Base-by-base conservation (phyloP, 2,888 invertebrate species). In the Xylocampa areola region DNA sequence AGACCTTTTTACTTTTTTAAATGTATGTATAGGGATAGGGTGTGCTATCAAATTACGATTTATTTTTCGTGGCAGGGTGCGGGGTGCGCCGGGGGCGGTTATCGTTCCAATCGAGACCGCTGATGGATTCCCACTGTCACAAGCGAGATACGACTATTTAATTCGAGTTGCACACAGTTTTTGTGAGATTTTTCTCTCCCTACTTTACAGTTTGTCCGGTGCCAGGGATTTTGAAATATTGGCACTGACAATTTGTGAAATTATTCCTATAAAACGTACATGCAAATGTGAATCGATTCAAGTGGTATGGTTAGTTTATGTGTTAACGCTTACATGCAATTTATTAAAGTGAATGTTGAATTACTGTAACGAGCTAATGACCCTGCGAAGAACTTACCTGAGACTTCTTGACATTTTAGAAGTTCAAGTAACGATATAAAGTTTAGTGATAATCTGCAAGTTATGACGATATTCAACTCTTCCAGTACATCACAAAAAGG, bases 51-150 rank as follows among this genome's bases (percentile, higher is more conserved):
- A 89, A 89, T 87, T 85, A 86, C 86, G 77, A 86, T 90, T 87
- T 89, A 86, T 87, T 83, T 82, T 82, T 76, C 74, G 39, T 8
- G 55, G 59, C 41, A 53, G 59, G 36, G 55, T 43, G 35, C 51
- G 50, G 71, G 64, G 55, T 55, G 68, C 49, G 53, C 49, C 60
- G 68, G 71, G 68, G 67, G 69, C 51, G 78, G 82, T 84, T 85
- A 85, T 86, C 87, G 81, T 69, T 77, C 80, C 84, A 84, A 88
- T 87, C 85, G 84, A 81, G 79, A 76, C 82, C 86, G 76, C 85
- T 90, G 90, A 91, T 90, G 89, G 88, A 90, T 91, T 87, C 86
- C 74, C 80, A 86, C 83, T 87, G 90, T 89, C 89, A 86, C 84
- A 76, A 76, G 77, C 77, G 75, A 89, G 86, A 86, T 89, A 87